Evolutionary conservation across 2,113 vertebrate genomes (phyloP), one percentile per base, ranked within the genome.

Genomic region (Abramis brama): DNA sequence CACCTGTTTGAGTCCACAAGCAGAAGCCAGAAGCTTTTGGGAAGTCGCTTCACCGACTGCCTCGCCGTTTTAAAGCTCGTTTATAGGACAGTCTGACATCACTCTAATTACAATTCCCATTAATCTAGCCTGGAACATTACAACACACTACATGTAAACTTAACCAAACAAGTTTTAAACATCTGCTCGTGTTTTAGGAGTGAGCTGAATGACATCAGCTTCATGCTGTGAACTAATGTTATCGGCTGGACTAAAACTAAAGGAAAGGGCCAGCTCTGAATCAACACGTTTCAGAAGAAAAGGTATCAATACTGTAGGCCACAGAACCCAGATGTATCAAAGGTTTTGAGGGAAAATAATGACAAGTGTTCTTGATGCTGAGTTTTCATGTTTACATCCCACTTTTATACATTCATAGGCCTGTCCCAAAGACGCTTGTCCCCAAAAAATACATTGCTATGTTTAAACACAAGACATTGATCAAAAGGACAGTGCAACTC

Each of bases 361-460:
- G 78, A 90, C 89, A 90, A 68, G 45, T 74, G 78, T 87, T 89
- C 80, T 85, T 64, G 52, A 83, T 76, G 78, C 86, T 36, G 85
- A 85, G 71, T 83, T 85, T 85, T 88, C 87, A 88, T 88, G 85
- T 88, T 90, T 88, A 88, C 86, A 88, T 88, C 87, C 87, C 88
- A 85, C 84, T 79, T 79, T 90, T 87, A 85, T 88, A 90, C 89
- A 90, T 88, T 90, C 89, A 90, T 88, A 52, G 50, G 50, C 50
- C 50, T 52, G 77, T 85, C 89, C 87, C 87, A 87, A 88, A 90
- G 76, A 71, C 92, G 82, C 91, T 91, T 89, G 89, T 94, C 91
- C 92, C 94, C 94, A 91, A 93, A 93, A 93, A 94, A 94, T 94
- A 94, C 93, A 94, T 93, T 93, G 93, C 90, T 88, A 90, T 87